Evolutionary conservation across 2,113 vertebrate species (phyloP), one percentile per base, ranked within the genome.

Genomic region (Physeter macrocephalus): DNA sequence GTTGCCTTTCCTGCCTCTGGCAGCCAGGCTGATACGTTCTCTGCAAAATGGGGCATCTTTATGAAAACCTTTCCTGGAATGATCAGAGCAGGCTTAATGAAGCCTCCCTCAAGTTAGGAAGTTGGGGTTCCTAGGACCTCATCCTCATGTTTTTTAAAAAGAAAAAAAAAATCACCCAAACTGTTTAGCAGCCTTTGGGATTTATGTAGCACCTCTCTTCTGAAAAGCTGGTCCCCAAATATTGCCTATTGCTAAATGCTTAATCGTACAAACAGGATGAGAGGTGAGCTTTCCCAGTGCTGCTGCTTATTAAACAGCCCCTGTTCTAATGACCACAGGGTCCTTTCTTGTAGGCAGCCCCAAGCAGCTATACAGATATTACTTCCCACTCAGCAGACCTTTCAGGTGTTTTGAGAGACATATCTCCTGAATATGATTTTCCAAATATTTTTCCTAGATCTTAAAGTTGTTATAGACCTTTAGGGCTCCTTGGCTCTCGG

Each of bases 1-100:
- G 89, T 84, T 98, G 98, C 98, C 95, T 98, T 98, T 99, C 98
- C 99, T 98, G 98, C 98, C 98, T 98, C 98, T 98, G 98, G 98
- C 98, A 98, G 96, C 98, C 98, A 98, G 97, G 98, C 98, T 98
- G 98, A 98, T 97, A 97, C 88, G 67, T 97, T 97, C 96, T 98
- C 97, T 98, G 95, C 97, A 82, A 96, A 8, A 54, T 82, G 84
- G 96, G 96, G 82, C 84, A 77, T 98, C 94, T 97, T 96, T 94
- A 94, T 89, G 95, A 96, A 98, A 97, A 97, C 95, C 94, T 98
- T 98, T 97, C 92, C 92, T 80, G 85, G 52, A 88, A 80, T 46
- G 86, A 94, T 94, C 61, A 34, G 78, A 88, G n/a, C 49, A 62
- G 89, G 61, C 54, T 81, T 97, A 91, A 93, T 96, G 86, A 98